Percentiles rank a stretch among this genome's conserved stretches.
Conservation (phyloP, 92 coral and sea anemone genomes). For the Umimayanthus chanpuru region DNA sequence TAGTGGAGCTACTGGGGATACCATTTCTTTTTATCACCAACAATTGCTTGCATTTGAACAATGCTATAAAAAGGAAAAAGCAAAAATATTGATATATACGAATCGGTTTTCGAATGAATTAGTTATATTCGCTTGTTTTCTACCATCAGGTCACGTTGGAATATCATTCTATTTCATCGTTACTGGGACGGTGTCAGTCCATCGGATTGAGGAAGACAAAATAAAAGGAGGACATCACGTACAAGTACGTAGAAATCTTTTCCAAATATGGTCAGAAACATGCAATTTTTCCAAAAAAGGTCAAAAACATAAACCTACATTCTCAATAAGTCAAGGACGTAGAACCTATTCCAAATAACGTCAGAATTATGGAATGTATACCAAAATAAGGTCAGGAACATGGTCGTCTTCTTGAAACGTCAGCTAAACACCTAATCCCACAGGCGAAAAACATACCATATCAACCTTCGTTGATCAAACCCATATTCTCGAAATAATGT, state of each 20-base stretch:
- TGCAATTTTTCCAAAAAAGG: neutral
- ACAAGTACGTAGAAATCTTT: constrained; percentile 58
- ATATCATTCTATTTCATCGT: constrained; percentile 93
- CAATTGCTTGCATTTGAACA: too few relatives aligned
- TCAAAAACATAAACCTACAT: too few relatives aligned
- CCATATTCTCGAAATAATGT: too few relatives aligned
- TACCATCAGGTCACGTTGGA: constrained; percentile 80
- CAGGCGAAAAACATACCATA: too few relatives aligned
- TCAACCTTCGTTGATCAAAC: too few relatives aligned
- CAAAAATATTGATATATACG: too few relatives aligned
- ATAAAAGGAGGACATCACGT: constrained; percentile 80
- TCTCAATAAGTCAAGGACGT: neutral
- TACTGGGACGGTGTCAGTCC: constrained; percentile 86
- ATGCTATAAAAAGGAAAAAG: too few relatives aligned
- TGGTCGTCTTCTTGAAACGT: too few relatives aligned
- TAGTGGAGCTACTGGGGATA: too few relatives aligned
- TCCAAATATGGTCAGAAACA: neutral
- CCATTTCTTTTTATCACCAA: too few relatives aligned
- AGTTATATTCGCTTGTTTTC: neutral
- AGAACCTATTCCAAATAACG: neutral
- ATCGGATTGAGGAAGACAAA: constrained; percentile 88
- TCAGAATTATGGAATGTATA: too few relatives aligned
- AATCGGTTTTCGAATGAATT: neutral
- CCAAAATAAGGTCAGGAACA: neutral
- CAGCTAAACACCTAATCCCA: too few relatives aligned